Evolutionary conservation across 2,888 invertebrate species (phyloP).

Genomic region (Pyrgus malvae): DNA sequence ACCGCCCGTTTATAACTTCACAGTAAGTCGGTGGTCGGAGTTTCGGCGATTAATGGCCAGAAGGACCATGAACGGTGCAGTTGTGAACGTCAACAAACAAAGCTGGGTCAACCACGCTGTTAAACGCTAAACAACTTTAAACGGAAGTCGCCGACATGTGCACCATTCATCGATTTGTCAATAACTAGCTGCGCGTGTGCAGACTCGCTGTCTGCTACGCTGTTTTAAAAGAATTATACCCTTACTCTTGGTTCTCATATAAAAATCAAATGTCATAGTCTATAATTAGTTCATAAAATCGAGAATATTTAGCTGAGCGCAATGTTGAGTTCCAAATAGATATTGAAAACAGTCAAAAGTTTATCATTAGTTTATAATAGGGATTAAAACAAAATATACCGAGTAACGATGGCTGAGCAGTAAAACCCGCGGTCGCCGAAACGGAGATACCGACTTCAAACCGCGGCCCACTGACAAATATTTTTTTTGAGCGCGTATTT

Average conservation of each 20-base stretch:
- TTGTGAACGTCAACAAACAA: slow-evolving; percentile 76
- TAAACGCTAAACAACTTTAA: slow-evolving; percentile 80
- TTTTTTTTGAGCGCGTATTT: too few relatives aligned
- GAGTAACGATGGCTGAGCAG: too few relatives aligned
- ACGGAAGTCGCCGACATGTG: slow-evolving; percentile 77
- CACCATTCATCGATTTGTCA: slow-evolving; percentile 68
- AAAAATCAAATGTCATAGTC: neutral
- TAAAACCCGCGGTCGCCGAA: too few relatives aligned
- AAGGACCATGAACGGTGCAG: slow-evolving; percentile 65
- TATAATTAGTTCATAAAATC: neutral
- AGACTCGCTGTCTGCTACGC: slow-evolving; percentile 34
- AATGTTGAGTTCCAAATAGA: too few relatives aligned
- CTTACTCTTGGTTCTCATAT: slow-evolving; percentile 35
- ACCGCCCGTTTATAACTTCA: slow-evolving; percentile 5
- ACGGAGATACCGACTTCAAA: too few relatives aligned
- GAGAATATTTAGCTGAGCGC: too few relatives aligned
- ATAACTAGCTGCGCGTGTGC: slow-evolving; percentile 63
- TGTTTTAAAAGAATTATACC: slow-evolving; percentile 35
- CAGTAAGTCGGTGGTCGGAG: slow-evolving; percentile 37
- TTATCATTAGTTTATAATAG: too few relatives aligned
- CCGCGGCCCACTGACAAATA: too few relatives aligned
- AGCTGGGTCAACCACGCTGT: slow-evolving; percentile 79
- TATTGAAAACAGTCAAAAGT: too few relatives aligned
- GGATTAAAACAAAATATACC: too few relatives aligned
- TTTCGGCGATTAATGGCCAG: slow-evolving; percentile 65